Evolutionary conservation across 2,888 invertebrate genomes (phyloP).

Genomic region (Pachymerium ferrugineum): DNA sequence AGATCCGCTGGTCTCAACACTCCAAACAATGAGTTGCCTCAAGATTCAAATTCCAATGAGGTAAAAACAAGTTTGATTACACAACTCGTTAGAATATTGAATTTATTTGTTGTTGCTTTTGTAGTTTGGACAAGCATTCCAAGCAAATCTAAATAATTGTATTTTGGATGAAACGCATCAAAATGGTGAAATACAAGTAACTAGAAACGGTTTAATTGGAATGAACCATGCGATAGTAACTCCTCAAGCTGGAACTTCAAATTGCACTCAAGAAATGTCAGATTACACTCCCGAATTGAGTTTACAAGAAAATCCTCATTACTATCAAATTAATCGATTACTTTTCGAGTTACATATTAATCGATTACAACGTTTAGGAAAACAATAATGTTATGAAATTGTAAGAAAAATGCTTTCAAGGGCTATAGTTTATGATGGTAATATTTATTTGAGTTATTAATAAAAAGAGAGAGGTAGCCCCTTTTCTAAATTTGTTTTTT

Average conservation of each 20-base stretch:
- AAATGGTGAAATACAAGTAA: not conserved
- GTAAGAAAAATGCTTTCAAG: too few species aligned
- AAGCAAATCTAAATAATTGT: not conserved
- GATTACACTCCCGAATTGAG: conserved; percentile 61
- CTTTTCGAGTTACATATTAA: conserved; percentile 78
- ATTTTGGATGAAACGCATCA: not conserved
- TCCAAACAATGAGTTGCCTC: too few species aligned
- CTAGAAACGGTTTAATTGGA: not conserved
- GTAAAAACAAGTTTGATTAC: too few species aligned
- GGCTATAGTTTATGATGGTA: too few species aligned
- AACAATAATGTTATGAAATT: not conserved
- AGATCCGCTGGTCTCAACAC: too few species aligned
- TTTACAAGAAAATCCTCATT: conserved; percentile 73
- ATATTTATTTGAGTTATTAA: too few species aligned
- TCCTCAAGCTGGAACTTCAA: conserved; percentile 55
- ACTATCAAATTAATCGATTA: conserved; percentile 77
- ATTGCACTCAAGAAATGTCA: conserved; percentile 23
- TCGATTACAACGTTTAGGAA: conserved; percentile 59
- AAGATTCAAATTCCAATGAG: too few species aligned
- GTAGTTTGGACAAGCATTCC: not conserved
- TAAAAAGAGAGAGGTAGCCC: too few species aligned
- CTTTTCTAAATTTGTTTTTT: too few species aligned
- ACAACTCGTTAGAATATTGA: too few species aligned
- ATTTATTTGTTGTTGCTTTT: not conserved
- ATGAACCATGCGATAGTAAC: not conserved